Percentiles rank a stretch among this genome's conserved stretches.
These are phyloP conservation scores for Hippocampus mohnikei DNA, from an alignment of 2,113 vertebrate genomes.

Conservation along the genomic window DNA sequence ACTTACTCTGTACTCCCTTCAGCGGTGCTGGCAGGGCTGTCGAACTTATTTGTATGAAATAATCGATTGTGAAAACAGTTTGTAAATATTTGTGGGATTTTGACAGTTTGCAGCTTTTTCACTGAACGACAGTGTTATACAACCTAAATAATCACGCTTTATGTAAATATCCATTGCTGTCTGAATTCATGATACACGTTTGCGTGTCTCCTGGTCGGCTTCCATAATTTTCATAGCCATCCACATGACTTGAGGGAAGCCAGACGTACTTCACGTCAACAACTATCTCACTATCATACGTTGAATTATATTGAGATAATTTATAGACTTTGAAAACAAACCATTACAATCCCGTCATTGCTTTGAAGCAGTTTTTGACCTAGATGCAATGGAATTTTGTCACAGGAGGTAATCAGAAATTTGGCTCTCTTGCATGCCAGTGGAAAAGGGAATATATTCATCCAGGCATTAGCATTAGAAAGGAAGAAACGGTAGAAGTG, in stretches of 20 bases:
- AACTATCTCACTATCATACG: conserved; percentile 11
- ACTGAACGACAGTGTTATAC: not conserved
- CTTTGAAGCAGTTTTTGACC: conserved; percentile 53
- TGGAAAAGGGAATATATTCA: conserved; percentile 61
- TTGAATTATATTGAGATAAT: conserved; percentile 5
- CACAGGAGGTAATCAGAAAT: conserved; percentile 62
- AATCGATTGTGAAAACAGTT: not conserved
- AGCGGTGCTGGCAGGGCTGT: not conserved
- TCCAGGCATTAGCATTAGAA: conserved; percentile 72
- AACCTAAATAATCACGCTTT: not conserved
- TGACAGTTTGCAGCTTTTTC: not conserved
- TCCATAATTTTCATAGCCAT: not conserved
- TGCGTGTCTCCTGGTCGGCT: not conserved
- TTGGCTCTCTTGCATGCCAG: conserved; percentile 53
- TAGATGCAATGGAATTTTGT: conserved; percentile 67
- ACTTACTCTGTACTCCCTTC: not conserved
- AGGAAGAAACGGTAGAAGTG: conserved; percentile 58
- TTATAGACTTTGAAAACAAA: conserved; percentile 38
- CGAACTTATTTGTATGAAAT: not conserved
- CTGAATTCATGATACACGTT: not conserved
- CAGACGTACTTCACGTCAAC: not conserved
- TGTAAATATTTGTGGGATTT: not conserved
- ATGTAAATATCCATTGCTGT: not conserved
- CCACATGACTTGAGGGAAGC: not conserved
- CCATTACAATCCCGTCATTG: conserved; percentile 16